Evolutionary conservation across 2,113 vertebrate species (phyloP), one percentile per base, ranked within the genome.

Genomic region (Sarotherodon lohbergeri): DNA sequence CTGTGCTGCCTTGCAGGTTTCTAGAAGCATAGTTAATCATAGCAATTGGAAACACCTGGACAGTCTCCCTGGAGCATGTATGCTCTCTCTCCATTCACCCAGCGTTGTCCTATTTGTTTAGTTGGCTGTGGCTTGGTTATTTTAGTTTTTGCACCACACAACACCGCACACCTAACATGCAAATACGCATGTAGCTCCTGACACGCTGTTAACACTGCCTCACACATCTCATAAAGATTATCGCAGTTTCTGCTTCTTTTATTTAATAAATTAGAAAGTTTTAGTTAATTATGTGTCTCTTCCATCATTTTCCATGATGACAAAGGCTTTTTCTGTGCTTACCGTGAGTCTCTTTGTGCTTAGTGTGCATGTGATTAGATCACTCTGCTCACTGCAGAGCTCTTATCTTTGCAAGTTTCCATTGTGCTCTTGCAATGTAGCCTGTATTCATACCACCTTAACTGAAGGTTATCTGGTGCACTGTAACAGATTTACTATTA

Each of bases 391-490:
- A 0, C 66, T 71, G 66, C 66, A 71, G 3, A 24, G 36, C 36
- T 43, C n/a, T 71, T 71, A 39, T 22, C 34, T 41, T 68, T 68
- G 63, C 63, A 1, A 68, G 34, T 68, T 68, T 68, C 24, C 66
- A 41, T 43, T 71, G 66, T 24, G 4, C 19, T 71, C 36, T 24
- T 71, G 66, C 66, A 71, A 22, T 4, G 2, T 71, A 13, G 36
- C n/a, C 66, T 14, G 1, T 1, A 68, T 41, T 22, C 63, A 68
- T 43, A 0, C 36, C 41, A 1, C 36, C 66, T 71, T 71, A 43
- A 71, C 66, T 43, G 36, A 43, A 71, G 36, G 19, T 71, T 71
- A 43, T 71, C 12, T 71, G 66, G 36, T 43, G 36, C 36, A 71
- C n/a, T 3, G n/a, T 16, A 43, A 41, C 66, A 71, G 63, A 43